These are phyloP conservation scores for Volucella bombylans DNA, from an alignment of 2,888 invertebrate genomes.

Conservation along the genomic window DNA sequence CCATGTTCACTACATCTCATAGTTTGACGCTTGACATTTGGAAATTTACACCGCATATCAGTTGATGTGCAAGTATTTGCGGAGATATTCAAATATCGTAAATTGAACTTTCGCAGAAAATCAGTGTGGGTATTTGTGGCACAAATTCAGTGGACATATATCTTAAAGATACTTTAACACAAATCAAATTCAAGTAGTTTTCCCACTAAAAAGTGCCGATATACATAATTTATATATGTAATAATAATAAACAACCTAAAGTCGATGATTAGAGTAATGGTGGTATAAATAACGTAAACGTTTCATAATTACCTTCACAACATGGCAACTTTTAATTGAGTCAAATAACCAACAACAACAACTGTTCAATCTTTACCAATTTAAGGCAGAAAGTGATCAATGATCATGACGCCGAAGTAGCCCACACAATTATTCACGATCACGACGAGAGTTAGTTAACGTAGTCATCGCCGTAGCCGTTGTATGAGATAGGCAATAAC, in stretches of 20 bases:
- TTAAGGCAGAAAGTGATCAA: conserved; percentile 51
- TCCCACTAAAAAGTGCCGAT: too few relatives aligned
- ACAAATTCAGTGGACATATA: too few relatives aligned
- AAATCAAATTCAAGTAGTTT: too few relatives aligned
- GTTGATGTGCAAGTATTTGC: too few relatives aligned
- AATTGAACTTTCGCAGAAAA: too few relatives aligned
- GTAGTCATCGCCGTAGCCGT: conserved; percentile 26
- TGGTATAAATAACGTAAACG: neutral
- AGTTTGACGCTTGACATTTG: neutral
- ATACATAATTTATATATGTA: too few relatives aligned
- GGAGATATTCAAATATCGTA: too few relatives aligned
- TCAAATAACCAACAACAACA: conserved; percentile 17
- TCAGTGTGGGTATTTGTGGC: too few relatives aligned
- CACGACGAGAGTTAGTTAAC: conserved; percentile 34
- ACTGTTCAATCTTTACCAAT: conserved; percentile 38
- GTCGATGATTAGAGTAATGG: conserved; percentile 3
- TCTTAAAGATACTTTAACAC: too few relatives aligned
- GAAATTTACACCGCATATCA: neutral
- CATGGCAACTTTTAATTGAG: conserved; percentile 16
- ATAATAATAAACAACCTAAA: neutral
- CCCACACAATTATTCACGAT: conserved; percentile 58
- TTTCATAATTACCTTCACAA: conserved; percentile 3
- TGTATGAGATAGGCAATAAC: conserved; percentile 10
- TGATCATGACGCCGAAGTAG: conserved; percentile 51
- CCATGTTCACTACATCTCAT: neutral